Conservation (phyloP, 2,888 invertebrate species). For the Calephelis perditalis region DNA sequence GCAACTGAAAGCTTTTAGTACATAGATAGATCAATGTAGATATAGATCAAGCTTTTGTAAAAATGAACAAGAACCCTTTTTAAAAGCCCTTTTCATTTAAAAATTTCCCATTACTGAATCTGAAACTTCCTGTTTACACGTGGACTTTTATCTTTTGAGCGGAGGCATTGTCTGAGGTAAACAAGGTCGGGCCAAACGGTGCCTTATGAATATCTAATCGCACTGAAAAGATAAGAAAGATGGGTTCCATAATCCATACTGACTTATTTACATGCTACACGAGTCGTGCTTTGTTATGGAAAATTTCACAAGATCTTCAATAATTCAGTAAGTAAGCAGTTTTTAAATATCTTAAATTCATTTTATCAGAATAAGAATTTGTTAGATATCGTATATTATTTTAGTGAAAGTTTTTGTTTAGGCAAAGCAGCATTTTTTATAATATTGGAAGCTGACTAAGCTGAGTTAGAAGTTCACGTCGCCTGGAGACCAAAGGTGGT, state of each 20-base stretch:
- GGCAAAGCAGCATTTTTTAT: too few species aligned
- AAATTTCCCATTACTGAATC: neutral
- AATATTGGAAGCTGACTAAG: too few species aligned
- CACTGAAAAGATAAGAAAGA: constrained; percentile 59
- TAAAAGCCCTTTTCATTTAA: neutral
- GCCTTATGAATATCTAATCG: constrained; percentile 68
- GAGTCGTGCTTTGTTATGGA: constrained; percentile 39
- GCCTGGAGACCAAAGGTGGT: too few species aligned
- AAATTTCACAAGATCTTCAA: constrained; percentile 24
- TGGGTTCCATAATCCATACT: constrained; percentile 56
- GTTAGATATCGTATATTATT: too few species aligned
- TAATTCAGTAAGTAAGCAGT: constrained; percentile 16
- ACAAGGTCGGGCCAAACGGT: constrained; percentile 40
- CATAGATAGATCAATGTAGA: too few species aligned
- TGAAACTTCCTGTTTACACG: constrained; percentile 44
- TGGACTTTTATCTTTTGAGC: constrained; percentile 31
- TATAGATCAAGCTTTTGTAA: too few species aligned
- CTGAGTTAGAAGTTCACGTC: too few species aligned
- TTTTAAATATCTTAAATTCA: constrained; percentile 1
- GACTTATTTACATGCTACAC: constrained; percentile 57
- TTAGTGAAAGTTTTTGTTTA: too few species aligned
- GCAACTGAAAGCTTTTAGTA: too few species aligned
- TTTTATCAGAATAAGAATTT: too few species aligned
- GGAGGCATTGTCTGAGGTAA: constrained; percentile 32
- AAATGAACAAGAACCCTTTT: too few species aligned